Conservation (phyloP, 2,888 invertebrate species). For the Alentia gelatinosa region DNA sequence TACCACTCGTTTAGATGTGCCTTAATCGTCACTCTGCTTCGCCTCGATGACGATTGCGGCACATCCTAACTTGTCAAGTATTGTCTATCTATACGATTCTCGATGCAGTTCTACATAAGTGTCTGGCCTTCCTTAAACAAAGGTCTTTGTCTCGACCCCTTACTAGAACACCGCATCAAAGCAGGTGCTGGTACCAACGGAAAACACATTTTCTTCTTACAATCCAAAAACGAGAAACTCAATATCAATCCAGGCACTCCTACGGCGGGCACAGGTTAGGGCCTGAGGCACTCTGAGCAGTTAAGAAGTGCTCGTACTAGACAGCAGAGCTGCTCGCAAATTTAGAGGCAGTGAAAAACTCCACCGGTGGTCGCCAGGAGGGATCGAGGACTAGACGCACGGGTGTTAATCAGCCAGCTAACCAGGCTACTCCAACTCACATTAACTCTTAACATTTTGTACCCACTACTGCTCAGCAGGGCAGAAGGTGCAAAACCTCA, state of each 20-base stretch:
- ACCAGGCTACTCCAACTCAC: not conserved
- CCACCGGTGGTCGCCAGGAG: not conserved
- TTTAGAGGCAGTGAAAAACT: not conserved
- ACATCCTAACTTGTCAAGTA: no score
- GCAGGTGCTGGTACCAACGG: not conserved
- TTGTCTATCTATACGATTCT: no score
- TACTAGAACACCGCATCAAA: not conserved
- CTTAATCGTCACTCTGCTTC: no score
- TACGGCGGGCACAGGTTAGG: not conserved
- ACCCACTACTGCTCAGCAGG: not conserved
- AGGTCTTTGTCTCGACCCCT: not conserved
- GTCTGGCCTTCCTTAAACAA: no score
- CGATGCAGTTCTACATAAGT: no score
- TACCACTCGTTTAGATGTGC: no score
- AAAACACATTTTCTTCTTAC: not conserved
- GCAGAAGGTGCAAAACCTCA: no score
- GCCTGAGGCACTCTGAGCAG: constrained; percentile 1
- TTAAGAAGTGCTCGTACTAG: not conserved
- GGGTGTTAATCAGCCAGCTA: not conserved
- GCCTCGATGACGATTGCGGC: no score
- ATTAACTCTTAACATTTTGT: not conserved
- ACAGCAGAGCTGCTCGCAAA: not conserved
- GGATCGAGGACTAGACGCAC: not conserved
- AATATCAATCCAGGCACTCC: not conserved
- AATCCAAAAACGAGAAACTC: not conserved